These are phyloP conservation scores for Periophthalmodon schlosseri DNA, from an alignment of 2,113 vertebrate species.

Conservation along the genomic window DNA sequence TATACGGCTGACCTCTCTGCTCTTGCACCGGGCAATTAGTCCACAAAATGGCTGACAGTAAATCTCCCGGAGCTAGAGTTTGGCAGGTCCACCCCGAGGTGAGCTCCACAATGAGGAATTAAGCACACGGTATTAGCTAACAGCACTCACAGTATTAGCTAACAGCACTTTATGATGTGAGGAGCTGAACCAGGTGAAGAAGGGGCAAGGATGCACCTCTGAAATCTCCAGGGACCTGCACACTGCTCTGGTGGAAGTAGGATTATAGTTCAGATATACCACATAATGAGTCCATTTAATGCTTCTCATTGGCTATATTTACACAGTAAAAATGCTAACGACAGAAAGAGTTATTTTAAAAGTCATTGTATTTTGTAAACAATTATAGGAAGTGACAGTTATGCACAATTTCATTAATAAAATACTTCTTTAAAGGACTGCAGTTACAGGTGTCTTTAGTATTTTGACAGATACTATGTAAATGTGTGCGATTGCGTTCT, in stretches of 20 bases:
- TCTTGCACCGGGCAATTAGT: conserved; percentile 69
- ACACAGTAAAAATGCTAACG: too few relatives aligned
- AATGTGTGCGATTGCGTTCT: neutral
- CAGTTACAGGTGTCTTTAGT: too few relatives aligned
- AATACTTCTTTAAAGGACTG: too few relatives aligned
- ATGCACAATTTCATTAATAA: too few relatives aligned
- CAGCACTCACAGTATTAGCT: conserved; percentile 58
- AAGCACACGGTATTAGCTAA: conserved; percentile 68
- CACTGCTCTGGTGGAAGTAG: conserved; percentile 6
- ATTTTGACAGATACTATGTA: too few relatives aligned
- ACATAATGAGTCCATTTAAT: conserved; percentile 35
- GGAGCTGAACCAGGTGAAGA: conserved; percentile 27
- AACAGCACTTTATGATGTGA: conserved; percentile 66
- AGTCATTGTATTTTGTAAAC: neutral
- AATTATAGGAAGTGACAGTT: too few relatives aligned
- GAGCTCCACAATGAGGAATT: conserved; percentile 65
- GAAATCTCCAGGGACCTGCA: conserved; percentile 26
- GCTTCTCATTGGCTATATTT: neutral
- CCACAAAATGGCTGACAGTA: conserved; percentile 73
- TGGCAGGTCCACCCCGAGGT: conserved; percentile 65
- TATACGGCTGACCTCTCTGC: conserved; percentile 64
- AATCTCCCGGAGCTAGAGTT: conserved; percentile 67
- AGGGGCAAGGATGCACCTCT: conserved; percentile 31
- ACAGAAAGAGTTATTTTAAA: too few relatives aligned
- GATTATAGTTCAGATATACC: conserved; percentile 11